Evolutionary conservation across 2,888 invertebrate species (phyloP), one percentile per base, ranked within the genome.

Genomic region (Melanargia galathea): DNA sequence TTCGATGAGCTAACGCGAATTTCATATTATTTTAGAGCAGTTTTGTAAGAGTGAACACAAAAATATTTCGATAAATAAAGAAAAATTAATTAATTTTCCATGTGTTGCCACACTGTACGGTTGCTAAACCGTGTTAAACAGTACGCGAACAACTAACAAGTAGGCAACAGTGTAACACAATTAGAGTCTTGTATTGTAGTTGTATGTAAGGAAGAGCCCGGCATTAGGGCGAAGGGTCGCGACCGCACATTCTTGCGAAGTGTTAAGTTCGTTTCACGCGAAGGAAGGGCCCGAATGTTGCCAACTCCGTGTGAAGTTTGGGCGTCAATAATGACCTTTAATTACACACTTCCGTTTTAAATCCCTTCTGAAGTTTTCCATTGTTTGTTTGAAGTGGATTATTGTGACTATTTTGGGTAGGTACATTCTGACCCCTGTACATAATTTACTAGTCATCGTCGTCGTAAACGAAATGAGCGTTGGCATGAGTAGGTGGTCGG

Each of bases 181-280:
- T 57, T 57, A 35, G 48, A 35, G n/a, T 33, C 46, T 35, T 58
- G 35, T 13, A 48, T 48, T 24, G 46, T 52, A 33, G 20, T 45
- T 20, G 57, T 46, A 33, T 33, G 58, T 48, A 35, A 48, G 24
- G 24, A 35, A 48, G 18, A 38, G n/a, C 24, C 64, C 60, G 55
- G 62, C 62, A 65, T 70, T 71, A 70, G 62, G 63, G 57, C 65
- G 62, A 69, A 64, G 64, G 68, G 69, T 55, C 71, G 49, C 57
- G 58, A 75, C 79, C 79, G 80, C 80, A 81, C 80, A 84, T 84
- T 82, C 82, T 82, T 82, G 76, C 70, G 60, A 73, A 78, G 70
- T 75, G 73, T 73, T 75, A 81, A 82, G 77, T 80, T 77, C 73
- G 72, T 75, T 81, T 78, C 75, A 72, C 82, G 81, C 82, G 79